Evolutionary conservation across 2,888 invertebrate genomes (phyloP), one percentile per base, ranked within the genome.

Genomic region (Diaprepes abbreviatus): DNA sequence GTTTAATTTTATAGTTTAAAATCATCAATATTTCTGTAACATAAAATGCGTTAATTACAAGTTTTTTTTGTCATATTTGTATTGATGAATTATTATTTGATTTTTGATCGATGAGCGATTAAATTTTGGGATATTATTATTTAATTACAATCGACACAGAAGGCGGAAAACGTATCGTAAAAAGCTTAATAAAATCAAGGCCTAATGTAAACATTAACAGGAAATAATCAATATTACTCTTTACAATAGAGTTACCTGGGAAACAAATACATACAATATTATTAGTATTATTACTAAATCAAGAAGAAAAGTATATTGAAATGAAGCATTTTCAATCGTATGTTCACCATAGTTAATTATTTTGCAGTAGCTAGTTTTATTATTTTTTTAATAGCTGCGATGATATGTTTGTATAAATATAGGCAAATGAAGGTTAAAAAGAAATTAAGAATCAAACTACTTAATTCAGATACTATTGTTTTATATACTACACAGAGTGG

Each of bases 401-500:
- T 55, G n/a, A 21, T 36, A n/a, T 36, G 21, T n/a, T 3, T 35
- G 1, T 21, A 21, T 12, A 55, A 55, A 55, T 35, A 36, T 17
- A 54, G 54, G 21, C 16, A 21, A 9, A 55, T 24, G 12, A 55
- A 38, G 19, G 17, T 7, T 16, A n/a, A 6, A 2, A 21, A 35
- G 35, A 35, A 12, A 5, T n/a, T 16, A n/a, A 35, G 10, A 24
- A 2, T 9, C 2, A 55, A 55, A 10, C 3, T 7, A 21, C 36
- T 55, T n/a, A 35, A 9, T 38, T 10, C 19, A 38, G 16, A 55
- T n/a, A 55, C 35, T 3, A 19, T 35, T 19, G 16, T 55, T 9
- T 21, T 55, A 17, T 55, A 55, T 19, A 55, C 55, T 9, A 35
- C 55, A 6, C 21, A 21, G 35, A 55, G 38, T 14, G 55, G 55